Evolutionary conservation across 1,140 invertebrate species (phyloP), one percentile per base, ranked within the genome.

Genomic region (Aplysia californica): DNA sequence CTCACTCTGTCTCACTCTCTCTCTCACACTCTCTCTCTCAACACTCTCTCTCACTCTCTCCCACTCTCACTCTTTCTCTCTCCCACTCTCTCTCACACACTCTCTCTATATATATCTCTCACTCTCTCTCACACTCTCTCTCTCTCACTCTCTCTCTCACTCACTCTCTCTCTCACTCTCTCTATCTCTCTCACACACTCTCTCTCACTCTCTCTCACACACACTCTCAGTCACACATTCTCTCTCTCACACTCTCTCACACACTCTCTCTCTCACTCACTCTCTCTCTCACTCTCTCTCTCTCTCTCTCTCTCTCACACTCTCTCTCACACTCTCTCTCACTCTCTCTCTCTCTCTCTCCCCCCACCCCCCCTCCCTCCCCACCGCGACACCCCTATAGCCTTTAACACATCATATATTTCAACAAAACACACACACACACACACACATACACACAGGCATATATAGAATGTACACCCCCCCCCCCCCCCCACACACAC

Each of bases 91-190:
- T n/a, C n/a, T n/a, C n/a, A n/a, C n/a, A n/a, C n/a, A n/a, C n/a
- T n/a, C n/a, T n/a, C n/a, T n/a, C n/a, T 56, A n/a, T 50, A n/a
- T 23, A 35, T 68, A 36, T 64, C 55, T 68, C 36, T 61, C 69
- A 67, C 61, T 69, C 35, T 80, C 75, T 69, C 35, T 68, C 78
- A 74, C 38, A 61, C 68, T 59, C 67, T 79, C 36, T 73, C 67
- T 65, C 58, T 69, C 55, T 77, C 75, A 58, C 75, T 73, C 39
- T 38, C 75, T 68, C 39, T 36, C 36, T 70, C 33, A 6, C 38
- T 64, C 36, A 65, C 29, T 21, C 33, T 0, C 33, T 38, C 65
- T 36, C n/a, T n/a, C n/a, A n/a, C n/a, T n/a, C n/a, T n/a, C n/a
- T n/a, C n/a, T n/a, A n/a, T n/a, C n/a, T n/a, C n/a, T n/a, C n/a